Evolutionary conservation across 2,888 invertebrate species (phyloP), one percentile per base, ranked within the genome.

Genomic region (Ligdia adustata): DNA sequence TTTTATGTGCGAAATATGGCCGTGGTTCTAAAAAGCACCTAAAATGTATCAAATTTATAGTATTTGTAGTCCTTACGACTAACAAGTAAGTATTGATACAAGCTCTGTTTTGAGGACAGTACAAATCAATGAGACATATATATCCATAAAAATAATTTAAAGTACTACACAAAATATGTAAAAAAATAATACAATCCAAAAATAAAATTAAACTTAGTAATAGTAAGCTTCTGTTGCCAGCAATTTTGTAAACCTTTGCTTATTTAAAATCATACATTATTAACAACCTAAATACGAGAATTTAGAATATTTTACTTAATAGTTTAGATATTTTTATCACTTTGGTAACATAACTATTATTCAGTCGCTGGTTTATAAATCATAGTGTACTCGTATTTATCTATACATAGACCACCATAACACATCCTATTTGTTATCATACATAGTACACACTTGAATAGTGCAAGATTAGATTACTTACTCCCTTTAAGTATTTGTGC

Each of bases 401-500:
- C 62, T 59, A 46, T 34, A 43, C 44, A 52, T 54, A 54, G 44
- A 55, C 49, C 60, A 55, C 39, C 40, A 60, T 49, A 56, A 51
- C 54, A 57, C 28, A 35, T 34, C 31, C 62, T 46, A 55, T 15
- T 9, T 26, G 15, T 45, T 41, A 54, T 52, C 49, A 53, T 52
- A 60, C 57, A 60, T 51, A 62, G 53, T 53, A 55, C 40, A 57
- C 15, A 37, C 37, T 28, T 47, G 45, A 57, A 57, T 57, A 69
- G 75, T 74, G 74, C 69, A 71, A 66, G 56, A 67, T 69, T 50
- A 53, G 56, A 67, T 69, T 49, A 50, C 47, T 47, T 60, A 59
- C 64, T 59, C 51, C 46, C 58, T 59, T 72, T 73, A 80, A 78
- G 73, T 81, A 77, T 73, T 80, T 84, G 85, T 86, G 86, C 85